phyloP scores from a whole-genome alignment of 2,113 vertebrate species.

The Aplodontia rufa region DNA sequence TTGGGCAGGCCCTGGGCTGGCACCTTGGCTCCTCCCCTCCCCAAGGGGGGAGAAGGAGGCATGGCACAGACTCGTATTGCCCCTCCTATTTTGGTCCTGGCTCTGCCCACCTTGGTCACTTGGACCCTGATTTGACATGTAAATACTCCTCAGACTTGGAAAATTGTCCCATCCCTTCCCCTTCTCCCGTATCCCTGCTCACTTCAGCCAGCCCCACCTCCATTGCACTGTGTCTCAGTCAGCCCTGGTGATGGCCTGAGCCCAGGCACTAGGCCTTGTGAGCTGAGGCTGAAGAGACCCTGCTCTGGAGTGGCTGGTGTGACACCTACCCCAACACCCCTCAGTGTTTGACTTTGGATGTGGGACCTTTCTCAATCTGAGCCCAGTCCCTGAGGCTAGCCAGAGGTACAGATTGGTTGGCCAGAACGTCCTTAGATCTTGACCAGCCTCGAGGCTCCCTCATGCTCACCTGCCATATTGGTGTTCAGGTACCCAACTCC shows the following conservation, averaged over 20 bases:
- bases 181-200: background rate
- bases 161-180: background rate
- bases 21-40: constrained; percentile 16
- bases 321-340: background rate
- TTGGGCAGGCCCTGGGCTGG: constrained; percentile 32
- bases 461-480: background rate
- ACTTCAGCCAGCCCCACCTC: background rate
- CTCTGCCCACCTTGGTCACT: background rate
- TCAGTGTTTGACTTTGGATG: background rate
- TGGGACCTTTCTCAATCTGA: background rate
- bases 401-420: background rate
- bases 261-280: background rate
- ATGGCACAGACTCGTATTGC: background rate
- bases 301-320: background rate
- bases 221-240: background rate
- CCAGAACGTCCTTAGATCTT: background rate
- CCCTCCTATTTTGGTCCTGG: background rate
- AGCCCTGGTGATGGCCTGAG: constrained; percentile 12
- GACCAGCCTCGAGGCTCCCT: background rate
- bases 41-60: constrained; percentile 34
- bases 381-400: background rate
- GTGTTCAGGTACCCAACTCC: background rate
- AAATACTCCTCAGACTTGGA: constrained; percentile 63
- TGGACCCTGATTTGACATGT: constrained; percentile 51
- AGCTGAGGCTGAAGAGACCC: constrained; percentile 13